Evolutionary conservation across 2,888 invertebrate species (phyloP).

Genomic region (Allophyes oxyacanthae): DNA sequence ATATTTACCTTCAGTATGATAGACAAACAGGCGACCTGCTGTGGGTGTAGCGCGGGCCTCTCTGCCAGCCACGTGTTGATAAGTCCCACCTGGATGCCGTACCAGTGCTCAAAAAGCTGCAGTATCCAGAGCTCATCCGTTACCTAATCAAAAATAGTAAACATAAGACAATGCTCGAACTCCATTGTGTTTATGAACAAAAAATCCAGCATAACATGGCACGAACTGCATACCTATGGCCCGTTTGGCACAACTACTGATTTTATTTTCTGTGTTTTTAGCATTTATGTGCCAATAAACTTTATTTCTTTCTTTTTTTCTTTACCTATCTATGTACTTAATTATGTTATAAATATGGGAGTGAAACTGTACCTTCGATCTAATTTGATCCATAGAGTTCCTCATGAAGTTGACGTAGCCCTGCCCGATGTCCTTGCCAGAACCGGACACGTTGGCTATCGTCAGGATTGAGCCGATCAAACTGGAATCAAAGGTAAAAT

Average conservation of each 20-base stretch:
- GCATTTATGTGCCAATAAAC: too few relatives aligned
- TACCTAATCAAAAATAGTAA: slow-evolving; percentile 67
- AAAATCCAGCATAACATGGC: too few relatives aligned
- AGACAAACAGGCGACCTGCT: slow-evolving; percentile 99
- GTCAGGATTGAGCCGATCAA: slow-evolving; percentile 86
- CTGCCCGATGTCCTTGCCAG: slow-evolving; percentile 99
- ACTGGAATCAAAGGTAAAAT: slow-evolving; percentile 60
- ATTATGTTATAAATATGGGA: too few relatives aligned
- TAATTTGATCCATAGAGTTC: slow-evolving; percentile 99
- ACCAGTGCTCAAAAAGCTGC: slow-evolving; percentile 95
- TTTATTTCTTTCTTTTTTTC: too few relatives aligned
- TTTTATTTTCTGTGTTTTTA: too few relatives aligned
- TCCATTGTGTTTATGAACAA: too few relatives aligned
- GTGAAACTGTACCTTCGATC: slow-evolving; percentile 93
- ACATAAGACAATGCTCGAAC: too few relatives aligned
- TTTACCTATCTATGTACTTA: too few relatives aligned
- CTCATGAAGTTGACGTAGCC: slow-evolving; percentile 99
- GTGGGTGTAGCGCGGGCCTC: slow-evolving; percentile 97
- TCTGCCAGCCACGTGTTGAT: slow-evolving; percentile 98
- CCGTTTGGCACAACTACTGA: too few relatives aligned
- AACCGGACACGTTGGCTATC: slow-evolving; percentile 95
- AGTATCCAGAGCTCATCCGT: slow-evolving; percentile 91
- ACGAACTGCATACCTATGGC: too few relatives aligned
- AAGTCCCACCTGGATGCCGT: slow-evolving; percentile 97
- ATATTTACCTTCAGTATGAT: slow-evolving; percentile 90